These are phyloP conservation scores for Philypnodon macrostomus DNA, from an alignment of 2,797 vertebrate species.

Conservation along the genomic window DNA sequence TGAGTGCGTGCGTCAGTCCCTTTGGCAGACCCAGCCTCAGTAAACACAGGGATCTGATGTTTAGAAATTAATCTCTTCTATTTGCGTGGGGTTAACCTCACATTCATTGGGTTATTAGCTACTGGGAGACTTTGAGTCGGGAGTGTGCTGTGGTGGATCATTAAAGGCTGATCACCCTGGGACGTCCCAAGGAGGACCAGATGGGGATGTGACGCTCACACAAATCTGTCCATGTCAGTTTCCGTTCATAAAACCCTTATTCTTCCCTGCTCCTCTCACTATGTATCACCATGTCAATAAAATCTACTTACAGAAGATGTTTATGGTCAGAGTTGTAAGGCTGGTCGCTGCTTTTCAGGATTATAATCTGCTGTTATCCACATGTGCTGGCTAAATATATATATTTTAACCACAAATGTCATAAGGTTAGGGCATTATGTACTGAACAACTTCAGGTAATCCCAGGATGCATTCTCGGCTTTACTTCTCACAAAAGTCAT, in stretches of 20 bases:
- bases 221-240: constrained; percentile 23
- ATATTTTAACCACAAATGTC: too few species aligned
- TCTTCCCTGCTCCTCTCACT: constrained; percentile 6
- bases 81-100: neutral
- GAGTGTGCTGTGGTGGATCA: constrained; percentile 29
- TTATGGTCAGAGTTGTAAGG: neutral
- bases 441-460: neutral
- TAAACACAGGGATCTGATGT: constrained; percentile 4
- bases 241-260: constrained; percentile 3
- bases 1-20: constrained; percentile 18
- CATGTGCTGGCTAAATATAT: constrained; percentile 6
- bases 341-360: constrained; percentile 11
- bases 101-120: constrained; percentile 10
- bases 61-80: neutral
- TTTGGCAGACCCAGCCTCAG: neutral
- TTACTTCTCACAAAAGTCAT: too few species aligned
- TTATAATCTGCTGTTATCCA: constrained; percentile 23
- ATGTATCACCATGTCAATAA: neutral
- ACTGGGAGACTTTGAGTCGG: constrained; percentile 11
- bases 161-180: constrained; percentile 39
- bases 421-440: neutral
- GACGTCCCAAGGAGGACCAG: constrained; percentile 47
- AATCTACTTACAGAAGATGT: neutral
- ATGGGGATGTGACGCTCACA: constrained; percentile 42
- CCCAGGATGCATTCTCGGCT: too few species aligned